phyloP scores from a whole-genome alignment of 2,888 invertebrate genomes.

The Nomada fucata region DNA sequence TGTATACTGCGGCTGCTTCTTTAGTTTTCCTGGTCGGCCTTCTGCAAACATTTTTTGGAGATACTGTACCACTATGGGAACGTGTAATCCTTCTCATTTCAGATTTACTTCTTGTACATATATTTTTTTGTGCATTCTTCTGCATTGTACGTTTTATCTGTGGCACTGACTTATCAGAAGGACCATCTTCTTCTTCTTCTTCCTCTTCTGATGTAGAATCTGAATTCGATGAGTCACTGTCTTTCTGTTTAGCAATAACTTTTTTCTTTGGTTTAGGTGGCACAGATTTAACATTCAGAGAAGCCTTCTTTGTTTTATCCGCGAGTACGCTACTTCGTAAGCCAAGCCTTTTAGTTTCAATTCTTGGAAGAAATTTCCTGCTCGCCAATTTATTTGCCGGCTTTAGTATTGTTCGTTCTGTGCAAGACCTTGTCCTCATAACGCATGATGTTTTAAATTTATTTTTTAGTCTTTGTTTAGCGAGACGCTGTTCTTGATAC shows the following conservation, averaged over 20 bases:
- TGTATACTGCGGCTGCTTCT: constrained; percentile 90
- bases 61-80: constrained; percentile 73
- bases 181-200: constrained; percentile 62
- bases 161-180: constrained; percentile 56
- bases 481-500: constrained; percentile 87
- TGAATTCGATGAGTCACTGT: constrained; percentile 63
- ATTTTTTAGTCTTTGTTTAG: constrained; percentile 84
- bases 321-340: constrained; percentile 73
- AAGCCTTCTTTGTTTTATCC: constrained; percentile 56
- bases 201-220: constrained; percentile 64
- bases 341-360: constrained; percentile 76
- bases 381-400: constrained; percentile 76
- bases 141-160: constrained; percentile 66
- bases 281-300: constrained; percentile 66
- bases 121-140: constrained; percentile 74
- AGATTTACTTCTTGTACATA: constrained; percentile 78
- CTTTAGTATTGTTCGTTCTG: constrained; percentile 81
- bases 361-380: constrained; percentile 72
- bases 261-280: constrained; percentile 73
- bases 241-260: constrained; percentile 65
- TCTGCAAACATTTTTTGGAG: constrained; percentile 70
- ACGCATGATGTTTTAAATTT: constrained; percentile 80
- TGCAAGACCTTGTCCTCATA: constrained; percentile 85
- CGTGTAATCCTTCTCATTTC: constrained; percentile 81
- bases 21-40: constrained; percentile 90